A percentile compares a stretch with the other conserved stretches of the same genome.
Conservation (phyloP, 2,888 invertebrate species). For the Bedellia somnulentella region DNA sequence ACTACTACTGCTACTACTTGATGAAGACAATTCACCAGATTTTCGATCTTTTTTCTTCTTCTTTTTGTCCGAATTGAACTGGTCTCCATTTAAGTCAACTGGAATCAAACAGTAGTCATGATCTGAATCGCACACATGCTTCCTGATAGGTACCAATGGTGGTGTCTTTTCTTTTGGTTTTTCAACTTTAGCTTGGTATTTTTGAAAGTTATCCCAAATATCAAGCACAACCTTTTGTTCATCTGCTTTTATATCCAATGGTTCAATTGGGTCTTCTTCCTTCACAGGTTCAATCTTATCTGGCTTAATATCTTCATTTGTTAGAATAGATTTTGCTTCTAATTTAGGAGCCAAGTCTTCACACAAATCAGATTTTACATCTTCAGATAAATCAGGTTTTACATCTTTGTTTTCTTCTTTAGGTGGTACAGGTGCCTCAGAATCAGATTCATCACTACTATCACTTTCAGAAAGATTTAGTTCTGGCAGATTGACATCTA, state of each 20-base stretch:
- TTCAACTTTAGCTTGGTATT: conserved; percentile 71
- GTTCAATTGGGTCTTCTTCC: conserved; percentile 28
- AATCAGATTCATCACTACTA: conserved; percentile 69
- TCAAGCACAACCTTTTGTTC: conserved; percentile 67
- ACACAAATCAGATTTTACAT: not conserved
- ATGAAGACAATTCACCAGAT: conserved; percentile 60
- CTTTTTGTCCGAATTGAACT: conserved; percentile 45
- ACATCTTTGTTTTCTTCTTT: conserved; percentile 14
- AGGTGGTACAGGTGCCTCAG: conserved; percentile 18
- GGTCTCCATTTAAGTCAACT: conserved; percentile 42
- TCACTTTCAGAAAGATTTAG: conserved; percentile 85
- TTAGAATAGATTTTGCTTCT: conserved; percentile 7
- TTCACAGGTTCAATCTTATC: conserved; percentile 13
- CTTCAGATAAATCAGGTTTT: conserved; percentile 19
- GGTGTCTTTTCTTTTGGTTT: conserved; percentile 52
- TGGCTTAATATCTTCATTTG: conserved; percentile 16
- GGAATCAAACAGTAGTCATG: conserved; percentile 75
- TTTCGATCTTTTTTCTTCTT: conserved; percentile 51
- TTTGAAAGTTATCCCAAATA: conserved; percentile 78
- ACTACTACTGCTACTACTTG: conserved; percentile 74
- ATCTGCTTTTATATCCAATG: conserved; percentile 10
- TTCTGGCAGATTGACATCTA: conserved; percentile 70
- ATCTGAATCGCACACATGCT: conserved; percentile 67
- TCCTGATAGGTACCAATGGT: conserved; percentile 43
- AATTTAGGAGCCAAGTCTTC: conserved; percentile 15